Evolutionary conservation across 2,888 invertebrate genomes (phyloP).

Genomic region (Cryptocheilus praepositus): DNA sequence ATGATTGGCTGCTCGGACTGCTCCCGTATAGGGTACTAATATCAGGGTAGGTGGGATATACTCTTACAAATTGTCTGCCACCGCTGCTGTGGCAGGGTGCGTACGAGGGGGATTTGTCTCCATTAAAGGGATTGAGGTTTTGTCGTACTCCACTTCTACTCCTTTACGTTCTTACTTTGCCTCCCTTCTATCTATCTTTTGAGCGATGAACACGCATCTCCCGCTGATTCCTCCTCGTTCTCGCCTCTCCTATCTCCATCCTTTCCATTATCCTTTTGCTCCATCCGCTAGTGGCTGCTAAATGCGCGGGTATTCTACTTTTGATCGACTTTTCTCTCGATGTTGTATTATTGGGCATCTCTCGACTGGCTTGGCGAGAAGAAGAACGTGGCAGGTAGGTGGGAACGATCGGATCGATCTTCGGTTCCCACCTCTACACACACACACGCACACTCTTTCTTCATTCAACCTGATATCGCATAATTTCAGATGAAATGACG

Average conservation of each 20-base stretch:
- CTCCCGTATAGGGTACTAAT: constrained; percentile 56
- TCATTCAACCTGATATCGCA: constrained; percentile 19
- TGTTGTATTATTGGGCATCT: constrained; percentile 48
- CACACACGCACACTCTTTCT: too few species aligned
- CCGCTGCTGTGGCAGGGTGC: constrained; percentile 54
- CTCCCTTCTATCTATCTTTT: constrained; percentile 32
- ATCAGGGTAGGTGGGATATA: constrained; percentile 66
- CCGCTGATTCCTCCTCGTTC: constrained; percentile 26
- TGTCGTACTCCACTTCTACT: constrained; percentile 69
- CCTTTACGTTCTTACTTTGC: constrained; percentile 39
- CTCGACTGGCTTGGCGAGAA: constrained; percentile 24
- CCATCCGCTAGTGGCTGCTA: constrained; percentile 19
- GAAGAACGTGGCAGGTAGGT: constrained; percentile 33
- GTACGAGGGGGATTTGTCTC: constrained; percentile 71
- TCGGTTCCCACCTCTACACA: constrained; percentile 46
- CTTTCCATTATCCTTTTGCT: background rate
- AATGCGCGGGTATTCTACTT: background rate
- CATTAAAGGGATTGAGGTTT: constrained; percentile 74
- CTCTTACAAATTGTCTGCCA: constrained; percentile 72
- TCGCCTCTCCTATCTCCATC: background rate
- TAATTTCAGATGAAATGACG: background rate
- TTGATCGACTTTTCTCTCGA: constrained; percentile 20
- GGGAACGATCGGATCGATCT: constrained; percentile 47
- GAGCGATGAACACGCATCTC: constrained; percentile 1
- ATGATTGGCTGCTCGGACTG: constrained; percentile 58